phyloP scores from a whole-genome alignment of 1,140 invertebrate species.

The Magallana gigas region DNA sequence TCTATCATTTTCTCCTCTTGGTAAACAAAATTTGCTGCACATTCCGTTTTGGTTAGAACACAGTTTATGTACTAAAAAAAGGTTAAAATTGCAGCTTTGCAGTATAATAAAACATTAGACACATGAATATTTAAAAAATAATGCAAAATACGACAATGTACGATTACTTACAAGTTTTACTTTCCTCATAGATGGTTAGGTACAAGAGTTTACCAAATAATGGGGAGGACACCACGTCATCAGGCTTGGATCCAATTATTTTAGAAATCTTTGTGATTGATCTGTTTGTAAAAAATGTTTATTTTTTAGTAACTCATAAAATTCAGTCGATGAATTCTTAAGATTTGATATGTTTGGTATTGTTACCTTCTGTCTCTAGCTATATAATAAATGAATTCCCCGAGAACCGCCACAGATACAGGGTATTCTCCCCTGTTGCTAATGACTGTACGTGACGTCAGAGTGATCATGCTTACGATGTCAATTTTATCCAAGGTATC shows the following conservation, averaged over 20 bases:
- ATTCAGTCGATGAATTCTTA: not conserved
- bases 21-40: constrained; percentile 43
- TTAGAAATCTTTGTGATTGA: constrained; percentile 5
- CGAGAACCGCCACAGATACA: constrained; percentile 25
- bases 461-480: not conserved
- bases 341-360: not conserved
- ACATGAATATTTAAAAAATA: no score
- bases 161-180: not conserved
- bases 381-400: constrained; percentile 25
- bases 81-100: no score
- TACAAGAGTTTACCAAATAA: constrained; percentile 1
- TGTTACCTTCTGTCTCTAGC: not conserved
- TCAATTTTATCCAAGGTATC: constrained; percentile 40
- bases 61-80: constrained; percentile 19
- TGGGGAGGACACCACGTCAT: not conserved
- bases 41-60: constrained; percentile 38
- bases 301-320: not conserved
- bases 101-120: no score
- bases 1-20: constrained; percentile 34
- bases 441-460: not conserved
- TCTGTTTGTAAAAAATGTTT: not conserved
- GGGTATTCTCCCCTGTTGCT: constrained; percentile 22
- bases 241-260: not conserved
- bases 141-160: no score
- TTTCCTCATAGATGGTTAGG: not conserved